Conservation (phyloP, 2,797 vertebrate genomes). For the Botia almorhae region DNA sequence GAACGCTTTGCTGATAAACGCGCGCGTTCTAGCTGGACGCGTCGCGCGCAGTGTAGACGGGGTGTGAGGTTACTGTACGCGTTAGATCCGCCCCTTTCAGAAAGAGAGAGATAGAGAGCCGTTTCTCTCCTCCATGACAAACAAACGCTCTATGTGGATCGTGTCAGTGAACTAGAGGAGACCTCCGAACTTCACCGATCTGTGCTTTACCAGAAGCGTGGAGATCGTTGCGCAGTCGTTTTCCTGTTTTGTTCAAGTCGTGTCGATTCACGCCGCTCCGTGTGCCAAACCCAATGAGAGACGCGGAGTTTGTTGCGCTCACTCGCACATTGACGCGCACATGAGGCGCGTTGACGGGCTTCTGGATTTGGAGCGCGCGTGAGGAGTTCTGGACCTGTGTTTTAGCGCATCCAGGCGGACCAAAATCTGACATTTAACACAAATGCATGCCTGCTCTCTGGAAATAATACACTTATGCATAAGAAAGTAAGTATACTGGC, state of each 20-base stretch:
- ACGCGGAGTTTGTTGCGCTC: slow-evolving; percentile 40
- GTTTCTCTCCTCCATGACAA: slow-evolving; percentile 71
- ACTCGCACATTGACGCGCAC: slow-evolving; percentile 43
- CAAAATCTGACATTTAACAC: slow-evolving; percentile 34
- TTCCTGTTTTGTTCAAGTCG: slow-evolving; percentile 10
- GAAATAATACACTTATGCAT: slow-evolving; percentile 47
- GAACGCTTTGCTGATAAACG: neutral
- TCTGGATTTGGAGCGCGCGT: slow-evolving; percentile 56
- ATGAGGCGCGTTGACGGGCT: slow-evolving; percentile 45
- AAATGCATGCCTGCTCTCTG: slow-evolving; percentile 31
- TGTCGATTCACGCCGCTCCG: slow-evolving; percentile 5
- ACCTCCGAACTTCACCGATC: slow-evolving; percentile 38
- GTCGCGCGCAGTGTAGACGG: neutral
- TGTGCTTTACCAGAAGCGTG: neutral
- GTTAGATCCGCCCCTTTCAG: slow-evolving; percentile 29
- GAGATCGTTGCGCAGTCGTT: slow-evolving; percentile 11
- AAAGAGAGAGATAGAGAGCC: slow-evolving; percentile 66
- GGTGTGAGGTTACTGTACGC: slow-evolving; percentile 21
- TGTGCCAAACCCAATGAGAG: slow-evolving; percentile 33
- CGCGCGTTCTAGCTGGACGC: neutral
- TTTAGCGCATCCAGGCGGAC: slow-evolving; percentile 29
- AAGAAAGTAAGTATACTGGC: slow-evolving; percentile 53
- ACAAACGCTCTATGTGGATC: slow-evolving; percentile 75
- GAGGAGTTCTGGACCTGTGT: slow-evolving; percentile 37
- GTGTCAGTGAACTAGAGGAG: slow-evolving; percentile 58